These are phyloP conservation scores for Mellilla xanthometata DNA, from an alignment of 2,888 invertebrate genomes.

Conservation along the genomic window DNA sequence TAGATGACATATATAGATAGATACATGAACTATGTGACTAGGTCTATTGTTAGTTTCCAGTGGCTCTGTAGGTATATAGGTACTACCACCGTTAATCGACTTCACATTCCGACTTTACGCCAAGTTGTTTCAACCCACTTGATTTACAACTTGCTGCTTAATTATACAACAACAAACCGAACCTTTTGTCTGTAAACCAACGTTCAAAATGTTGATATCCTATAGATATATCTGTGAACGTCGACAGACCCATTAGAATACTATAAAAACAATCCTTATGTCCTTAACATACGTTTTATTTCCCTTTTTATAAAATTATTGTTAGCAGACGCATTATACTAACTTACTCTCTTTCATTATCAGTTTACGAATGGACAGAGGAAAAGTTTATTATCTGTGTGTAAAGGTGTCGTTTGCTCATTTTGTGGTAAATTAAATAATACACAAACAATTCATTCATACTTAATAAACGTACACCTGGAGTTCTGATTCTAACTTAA, in stretches of 20 bases:
- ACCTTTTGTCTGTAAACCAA: constrained; percentile 13
- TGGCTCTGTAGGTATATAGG: too few species aligned
- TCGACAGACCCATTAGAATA: too few species aligned
- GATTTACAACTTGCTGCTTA: constrained; percentile 18
- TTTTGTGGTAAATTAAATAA: background rate
- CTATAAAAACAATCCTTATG: constrained; percentile 1
- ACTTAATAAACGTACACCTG: too few species aligned
- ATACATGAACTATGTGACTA: too few species aligned
- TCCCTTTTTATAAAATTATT: background rate
- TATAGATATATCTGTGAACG: too few species aligned
- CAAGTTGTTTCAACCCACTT: constrained; percentile 11
- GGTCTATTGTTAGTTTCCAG: too few species aligned
- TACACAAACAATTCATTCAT: too few species aligned
- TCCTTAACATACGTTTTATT: background rate
- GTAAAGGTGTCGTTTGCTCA: background rate
- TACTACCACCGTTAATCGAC: constrained; percentile 17
- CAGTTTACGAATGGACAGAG: constrained; percentile 3
- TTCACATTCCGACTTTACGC: constrained; percentile 13
- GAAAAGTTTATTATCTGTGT: background rate
- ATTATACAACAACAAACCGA: constrained; percentile 19
- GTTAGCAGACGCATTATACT: too few species aligned
- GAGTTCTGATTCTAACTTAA: too few species aligned
- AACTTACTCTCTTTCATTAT: too few species aligned
- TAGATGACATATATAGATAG: too few species aligned
- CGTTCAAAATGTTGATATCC: constrained; percentile 1